These are phyloP conservation scores for Graptemys geographica DNA, from an alignment of 2,797 vertebrate species.

Conservation along the genomic window DNA sequence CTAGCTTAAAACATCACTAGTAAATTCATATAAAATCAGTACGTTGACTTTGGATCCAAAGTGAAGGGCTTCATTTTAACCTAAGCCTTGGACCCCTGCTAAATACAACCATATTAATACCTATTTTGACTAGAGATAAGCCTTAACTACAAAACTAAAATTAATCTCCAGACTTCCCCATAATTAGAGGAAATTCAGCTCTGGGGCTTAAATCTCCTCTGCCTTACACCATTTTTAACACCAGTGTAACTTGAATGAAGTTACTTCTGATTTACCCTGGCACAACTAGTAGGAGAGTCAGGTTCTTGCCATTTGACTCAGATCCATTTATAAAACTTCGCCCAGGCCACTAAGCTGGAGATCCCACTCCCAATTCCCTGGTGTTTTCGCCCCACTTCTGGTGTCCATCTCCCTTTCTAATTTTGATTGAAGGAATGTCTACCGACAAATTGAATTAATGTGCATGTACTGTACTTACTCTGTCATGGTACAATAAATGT, in stretches of 20 bases:
- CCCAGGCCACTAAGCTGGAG: neutral
- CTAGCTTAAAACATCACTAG: constrained; percentile 42
- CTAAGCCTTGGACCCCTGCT: neutral
- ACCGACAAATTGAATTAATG: constrained; percentile 16
- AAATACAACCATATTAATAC: neutral
- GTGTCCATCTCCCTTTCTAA: constrained; percentile 27
- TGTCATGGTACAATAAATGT: neutral
- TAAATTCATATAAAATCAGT: constrained; percentile 41
- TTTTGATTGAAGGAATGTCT: constrained; percentile 35
- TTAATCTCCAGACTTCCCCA: neutral
- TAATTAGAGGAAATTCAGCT: neutral
- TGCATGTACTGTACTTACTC: constrained; percentile 10
- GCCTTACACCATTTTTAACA: neutral
- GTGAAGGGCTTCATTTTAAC: constrained; percentile 9
- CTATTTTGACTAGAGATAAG: constrained; percentile 1
- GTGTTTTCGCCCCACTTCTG: constrained; percentile 2
- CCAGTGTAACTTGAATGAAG: neutral
- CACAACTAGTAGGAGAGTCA: neutral
- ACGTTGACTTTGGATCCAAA: neutral
- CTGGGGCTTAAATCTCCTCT: neutral
- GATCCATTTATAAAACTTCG: neutral
- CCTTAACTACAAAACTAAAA: neutral
- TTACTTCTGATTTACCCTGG: constrained; percentile 13
- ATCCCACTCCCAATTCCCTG: constrained; percentile 18
- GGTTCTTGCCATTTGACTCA: neutral